phyloP scores from a whole-genome alignment of 2,113 vertebrate genomes.

The Nipponia nippon region DNA sequence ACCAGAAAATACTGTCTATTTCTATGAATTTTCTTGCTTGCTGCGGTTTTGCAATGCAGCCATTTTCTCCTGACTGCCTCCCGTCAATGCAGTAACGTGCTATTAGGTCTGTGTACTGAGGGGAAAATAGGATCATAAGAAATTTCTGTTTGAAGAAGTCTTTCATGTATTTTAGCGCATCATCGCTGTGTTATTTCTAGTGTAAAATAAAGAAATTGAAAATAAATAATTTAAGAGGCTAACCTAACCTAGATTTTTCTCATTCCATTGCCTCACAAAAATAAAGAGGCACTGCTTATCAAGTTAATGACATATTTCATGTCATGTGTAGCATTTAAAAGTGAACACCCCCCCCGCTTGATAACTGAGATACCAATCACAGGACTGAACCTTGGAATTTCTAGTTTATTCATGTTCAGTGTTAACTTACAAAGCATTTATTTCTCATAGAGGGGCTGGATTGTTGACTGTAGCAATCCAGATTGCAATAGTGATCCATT shows the following conservation, averaged over 20 bases:
- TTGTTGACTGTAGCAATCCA: background rate
- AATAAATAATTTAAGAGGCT: constrained; percentile 28
- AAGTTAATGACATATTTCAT: background rate
- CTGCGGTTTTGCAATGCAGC: background rate
- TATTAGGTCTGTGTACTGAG: background rate
- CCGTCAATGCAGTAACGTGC: background rate
- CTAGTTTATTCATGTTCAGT: background rate
- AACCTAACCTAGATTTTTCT: constrained; percentile 14
- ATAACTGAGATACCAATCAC: background rate
- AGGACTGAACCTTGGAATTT: background rate
- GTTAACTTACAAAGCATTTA: background rate
- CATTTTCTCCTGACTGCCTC: background rate
- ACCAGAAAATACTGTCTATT: background rate
- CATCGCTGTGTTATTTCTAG: background rate
- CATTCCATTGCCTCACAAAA: background rate
- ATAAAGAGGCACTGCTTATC: background rate
- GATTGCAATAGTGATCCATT: background rate
- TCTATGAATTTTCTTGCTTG: background rate
- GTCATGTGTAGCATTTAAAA: background rate
- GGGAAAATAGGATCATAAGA: background rate
- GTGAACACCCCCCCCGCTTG: background rate
- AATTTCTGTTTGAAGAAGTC: constrained; percentile 14
- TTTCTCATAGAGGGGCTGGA: background rate
- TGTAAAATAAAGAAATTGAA: background rate
- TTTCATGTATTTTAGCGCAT: constrained; percentile 11